Evolutionary conservation across 2,797 vertebrate species (phyloP), one percentile per base, ranked within the genome.

Genomic region (Crax fasciolata): DNA sequence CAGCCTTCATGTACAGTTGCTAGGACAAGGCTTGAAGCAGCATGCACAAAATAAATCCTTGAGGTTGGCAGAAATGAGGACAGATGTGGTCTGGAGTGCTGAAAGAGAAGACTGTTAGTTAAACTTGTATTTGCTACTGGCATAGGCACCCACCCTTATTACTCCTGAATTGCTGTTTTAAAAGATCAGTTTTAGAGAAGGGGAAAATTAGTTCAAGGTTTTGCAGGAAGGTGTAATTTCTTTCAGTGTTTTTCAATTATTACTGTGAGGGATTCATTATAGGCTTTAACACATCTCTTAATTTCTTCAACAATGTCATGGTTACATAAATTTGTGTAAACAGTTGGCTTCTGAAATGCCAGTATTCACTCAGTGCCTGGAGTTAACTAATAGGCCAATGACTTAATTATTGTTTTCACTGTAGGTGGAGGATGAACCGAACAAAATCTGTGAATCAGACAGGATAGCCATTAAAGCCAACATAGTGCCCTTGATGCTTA

Each of bases 401-500:
- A 89, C 18, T 78, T 92, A 78, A 18, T 89, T 90, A 12, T 24
- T 94, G 23, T 94, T 97, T 96, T 96, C 52, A 72, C 95, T 97
- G 95, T 78, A 98, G 98, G 96, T 98, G 97, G 99, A 99, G 97
- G 99, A 99, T 98, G 99, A 99, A 97, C 99, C 98, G 25, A 99
- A 99, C 96, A 99, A 99, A 98, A 99, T 99, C 62, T 99, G 99
- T 13, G 99, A 99, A 84, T 63, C 97, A 1, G 99, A 99, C 95
- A 98, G 99, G 86, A 98, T 98, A 55, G 98, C 99, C 11, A 99
- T 99, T 96, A 99, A 99, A 98, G 99, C 99, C 92, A 99, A 99
- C 96, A 99, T 99, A 87, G 98, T 99, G 30, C 99, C 99, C 97
- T 96, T 99, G 98, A 99, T 99, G 99, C 98, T 99, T 20, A 99